Conservation (phyloP, 2,888 invertebrate species). For the Icerya purchasi region DNA sequence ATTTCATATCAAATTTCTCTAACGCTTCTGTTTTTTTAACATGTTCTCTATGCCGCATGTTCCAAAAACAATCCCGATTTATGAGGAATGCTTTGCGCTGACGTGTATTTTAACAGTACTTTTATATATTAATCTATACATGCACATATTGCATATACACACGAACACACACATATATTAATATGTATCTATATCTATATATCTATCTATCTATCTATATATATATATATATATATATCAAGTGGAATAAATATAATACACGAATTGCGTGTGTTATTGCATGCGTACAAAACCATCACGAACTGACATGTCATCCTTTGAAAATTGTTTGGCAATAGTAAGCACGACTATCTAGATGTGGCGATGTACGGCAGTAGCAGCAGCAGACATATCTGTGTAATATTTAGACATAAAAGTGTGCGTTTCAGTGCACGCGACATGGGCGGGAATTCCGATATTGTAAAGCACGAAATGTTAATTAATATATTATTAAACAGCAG, state of each 20-base stretch:
- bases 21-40: too few species aligned
- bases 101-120: too few species aligned
- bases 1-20: too few species aligned
- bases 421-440: slow-evolving; percentile 12
- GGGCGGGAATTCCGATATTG: slow-evolving; percentile 13
- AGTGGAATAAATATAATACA: background rate
- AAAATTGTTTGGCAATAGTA: too few species aligned
- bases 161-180: background rate
- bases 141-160: background rate
- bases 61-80: too few species aligned
- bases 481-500: slow-evolving; percentile 12
- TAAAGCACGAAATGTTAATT: slow-evolving; percentile 12
- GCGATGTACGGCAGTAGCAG: too few species aligned
- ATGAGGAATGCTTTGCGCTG: too few species aligned
- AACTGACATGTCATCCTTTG: background rate
- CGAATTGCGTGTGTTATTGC: background rate
- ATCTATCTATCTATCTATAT: background rate
- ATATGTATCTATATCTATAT: background rate
- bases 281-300: background rate
- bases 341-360: too few species aligned
- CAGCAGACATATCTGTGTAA: too few species aligned
- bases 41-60: too few species aligned
- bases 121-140: background rate
- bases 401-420: too few species aligned
- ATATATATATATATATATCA: background rate